Base-by-base conservation (phyloP, 2,888 invertebrate species). In the Neoscelio sp. region DNA sequence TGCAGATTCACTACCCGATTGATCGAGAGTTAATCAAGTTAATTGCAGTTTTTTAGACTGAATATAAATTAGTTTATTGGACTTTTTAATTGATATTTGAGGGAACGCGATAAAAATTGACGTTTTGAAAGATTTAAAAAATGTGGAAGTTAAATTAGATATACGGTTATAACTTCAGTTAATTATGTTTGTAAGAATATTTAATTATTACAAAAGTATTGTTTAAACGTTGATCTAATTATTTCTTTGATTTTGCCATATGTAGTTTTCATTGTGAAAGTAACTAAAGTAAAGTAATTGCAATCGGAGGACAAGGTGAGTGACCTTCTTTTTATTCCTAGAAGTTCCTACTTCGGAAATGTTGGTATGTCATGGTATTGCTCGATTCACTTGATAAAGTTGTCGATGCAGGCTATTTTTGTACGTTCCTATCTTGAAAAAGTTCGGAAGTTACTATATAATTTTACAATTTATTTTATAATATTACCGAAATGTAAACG, bases 281-380 rank as follows among this genome's bases (percentile, higher is more conserved):
- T 84, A 75, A 83, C 81, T 77, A 82, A 83, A 81, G 77, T 82
- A 81, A 80, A 80, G 83, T 82, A 85, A 85, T 84, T 85, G 78
- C 79, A 60, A 56, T 56, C 78, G 8, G 81, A 82, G 84, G 83
- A 77, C 86, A 85, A 85, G 85, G 85, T 82, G 83, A 85, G 82
- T 85, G 58, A 82, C 83, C 85, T 82, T 84, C 82, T 85, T 67
- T 78, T 50, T 56, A 64, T 65, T 70, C 60, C 60, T 71, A 54
- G 71, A 62, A 75, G n/a, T 56, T 23, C 46, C 23, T 18, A 40
- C 71, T 73, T 73, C 52, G 46, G 7, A 48, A 56, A 40, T n/a
- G 23, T 35, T 64, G n/a, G n/a, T n/a, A n/a, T n/a, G n/a, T 48
- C 58, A 68, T 67, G 67, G 60, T 10, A 50, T 58, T 30, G 35